Evolutionary conservation across 2,797 vertebrate species (phyloP).

Genomic region (Falco columbarius): DNA sequence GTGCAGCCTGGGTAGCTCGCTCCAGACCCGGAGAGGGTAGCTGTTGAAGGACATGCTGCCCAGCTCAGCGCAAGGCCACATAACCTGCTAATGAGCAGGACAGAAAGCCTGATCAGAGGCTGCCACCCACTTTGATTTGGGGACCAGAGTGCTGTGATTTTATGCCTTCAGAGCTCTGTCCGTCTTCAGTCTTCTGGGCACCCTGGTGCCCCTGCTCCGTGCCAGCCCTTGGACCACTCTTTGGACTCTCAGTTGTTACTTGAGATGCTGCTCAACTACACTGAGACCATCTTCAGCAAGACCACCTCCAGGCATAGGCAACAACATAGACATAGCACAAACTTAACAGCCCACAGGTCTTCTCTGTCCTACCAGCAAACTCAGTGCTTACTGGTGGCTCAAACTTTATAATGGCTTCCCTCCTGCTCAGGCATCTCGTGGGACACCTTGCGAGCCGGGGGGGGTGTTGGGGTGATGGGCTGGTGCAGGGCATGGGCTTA

Average conservation of each 20-base stretch:
- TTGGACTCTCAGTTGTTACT: not conserved
- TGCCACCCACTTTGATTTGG: not conserved
- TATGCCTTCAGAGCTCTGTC: not conserved
- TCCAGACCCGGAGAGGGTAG: not conserved
- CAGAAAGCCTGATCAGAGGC: not conserved
- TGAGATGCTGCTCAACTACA: not conserved
- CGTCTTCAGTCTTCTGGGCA: not conserved
- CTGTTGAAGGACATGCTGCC: not conserved
- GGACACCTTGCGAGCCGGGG: not conserved
- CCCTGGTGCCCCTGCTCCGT: not conserved
- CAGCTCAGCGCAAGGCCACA: rapidly evolving
- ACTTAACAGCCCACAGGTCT: not conserved
- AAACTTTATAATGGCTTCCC: not conserved
- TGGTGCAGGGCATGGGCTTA: not conserved
- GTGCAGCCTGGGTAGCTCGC: not conserved
- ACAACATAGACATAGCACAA: not conserved
- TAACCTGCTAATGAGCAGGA: not conserved
- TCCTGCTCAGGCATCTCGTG: not conserved
- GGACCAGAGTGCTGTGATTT: not conserved
- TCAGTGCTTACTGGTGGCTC: not conserved
- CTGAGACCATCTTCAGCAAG: not conserved
- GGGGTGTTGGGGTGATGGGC: not conserved
- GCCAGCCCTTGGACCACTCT: not conserved
- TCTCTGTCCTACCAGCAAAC: not conserved
- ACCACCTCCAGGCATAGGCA: not conserved